Percentiles rank a stretch among this genome's conserved stretches.
Evolutionary conservation across 2,797 vertebrate species (phyloP).

Genomic region (Dicrostonyx torquatus): DNA sequence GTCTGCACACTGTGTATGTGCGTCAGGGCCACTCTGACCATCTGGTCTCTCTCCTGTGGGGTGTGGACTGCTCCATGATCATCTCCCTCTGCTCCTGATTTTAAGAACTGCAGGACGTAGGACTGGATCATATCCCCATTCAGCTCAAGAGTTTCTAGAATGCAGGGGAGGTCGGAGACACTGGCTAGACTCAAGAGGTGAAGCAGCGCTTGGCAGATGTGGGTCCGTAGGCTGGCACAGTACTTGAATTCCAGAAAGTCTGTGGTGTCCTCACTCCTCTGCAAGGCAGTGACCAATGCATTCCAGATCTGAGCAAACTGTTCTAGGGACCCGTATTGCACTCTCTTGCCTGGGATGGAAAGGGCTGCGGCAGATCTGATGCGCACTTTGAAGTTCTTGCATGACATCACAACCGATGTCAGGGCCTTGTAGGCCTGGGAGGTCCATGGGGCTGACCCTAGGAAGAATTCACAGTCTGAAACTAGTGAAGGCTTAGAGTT

Average conservation of each 20-base stretch:
- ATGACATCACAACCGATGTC: constrained; percentile 93
- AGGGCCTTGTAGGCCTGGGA: constrained; percentile 91
- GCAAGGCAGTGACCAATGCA: constrained; percentile 91
- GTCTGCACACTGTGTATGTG: constrained; percentile 85
- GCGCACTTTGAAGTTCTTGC: constrained; percentile 98
- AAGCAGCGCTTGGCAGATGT: constrained; percentile 92
- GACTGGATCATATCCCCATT: constrained; percentile 84
- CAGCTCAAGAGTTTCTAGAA: constrained; percentile 84
- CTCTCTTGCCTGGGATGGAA: constrained; percentile 88
- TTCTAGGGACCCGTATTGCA: constrained; percentile 88
- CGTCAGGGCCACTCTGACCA: constrained; percentile 85
- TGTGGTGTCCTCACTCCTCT: constrained; percentile 93
- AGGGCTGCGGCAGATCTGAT: constrained; percentile 96
- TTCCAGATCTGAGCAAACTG: constrained; percentile 92
- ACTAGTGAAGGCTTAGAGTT: not conserved
- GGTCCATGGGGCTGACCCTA: constrained; percentile 93
- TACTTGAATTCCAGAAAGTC: constrained; percentile 98
- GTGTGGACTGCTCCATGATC: constrained; percentile 59
- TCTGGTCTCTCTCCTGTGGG: constrained; percentile 84
- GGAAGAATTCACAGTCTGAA: constrained; percentile 18
- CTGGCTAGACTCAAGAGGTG: constrained; percentile 91
- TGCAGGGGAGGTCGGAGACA: constrained; percentile 86
- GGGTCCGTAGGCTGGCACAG: constrained; percentile 92
- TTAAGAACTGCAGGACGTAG: constrained; percentile 91
- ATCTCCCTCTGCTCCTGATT: constrained; percentile 82